A percentile compares a stretch with the other conserved stretches of the same genome.
These are phyloP conservation scores for Oncopodura yosiiana DNA, from an alignment of 1,140 invertebrate species.

Conservation along the genomic window DNA sequence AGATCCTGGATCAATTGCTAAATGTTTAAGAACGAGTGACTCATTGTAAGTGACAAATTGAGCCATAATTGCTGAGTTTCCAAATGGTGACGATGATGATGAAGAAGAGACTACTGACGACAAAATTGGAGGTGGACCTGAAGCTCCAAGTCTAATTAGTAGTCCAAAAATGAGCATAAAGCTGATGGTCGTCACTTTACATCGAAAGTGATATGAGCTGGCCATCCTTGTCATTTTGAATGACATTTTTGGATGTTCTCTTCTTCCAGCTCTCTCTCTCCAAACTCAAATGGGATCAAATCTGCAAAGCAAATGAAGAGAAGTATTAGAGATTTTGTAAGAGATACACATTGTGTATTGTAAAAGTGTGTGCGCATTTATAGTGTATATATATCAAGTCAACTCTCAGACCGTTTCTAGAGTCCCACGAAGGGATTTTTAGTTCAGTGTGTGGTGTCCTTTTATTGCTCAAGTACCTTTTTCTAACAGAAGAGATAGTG, in stretches of 20 bases:
- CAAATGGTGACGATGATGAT: not conserved
- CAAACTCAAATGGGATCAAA: slow-evolving; percentile 18
- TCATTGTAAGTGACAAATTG: slow-evolving; percentile 39
- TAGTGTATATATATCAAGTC: too few species aligned
- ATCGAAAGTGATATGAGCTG: not conserved
- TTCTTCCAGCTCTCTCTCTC: not conserved
- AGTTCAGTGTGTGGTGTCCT: too few species aligned
- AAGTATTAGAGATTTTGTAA: not conserved
- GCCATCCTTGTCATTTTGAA: too few species aligned
- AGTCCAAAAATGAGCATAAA: slow-evolving; percentile 21
- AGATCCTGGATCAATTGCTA: slow-evolving; percentile 51
- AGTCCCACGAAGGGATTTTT: too few species aligned
- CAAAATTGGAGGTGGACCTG: slow-evolving; percentile 1
- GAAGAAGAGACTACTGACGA: not conserved
- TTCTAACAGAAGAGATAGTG: too few species aligned
- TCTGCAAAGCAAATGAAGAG: slow-evolving; percentile 19
- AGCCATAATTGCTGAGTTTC: slow-evolving; percentile 30
- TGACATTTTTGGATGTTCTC: not conserved
- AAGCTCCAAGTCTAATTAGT: slow-evolving; percentile 24
- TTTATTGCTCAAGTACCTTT: too few species aligned
- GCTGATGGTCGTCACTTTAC: not conserved
- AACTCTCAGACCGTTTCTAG: too few species aligned
- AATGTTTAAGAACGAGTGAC: slow-evolving; percentile 45
- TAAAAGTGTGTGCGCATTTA: too few species aligned
- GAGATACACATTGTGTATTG: too few species aligned